Evolutionary conservation across 2,888 invertebrate species (phyloP).

Genomic region (Abscondita cerata): DNA sequence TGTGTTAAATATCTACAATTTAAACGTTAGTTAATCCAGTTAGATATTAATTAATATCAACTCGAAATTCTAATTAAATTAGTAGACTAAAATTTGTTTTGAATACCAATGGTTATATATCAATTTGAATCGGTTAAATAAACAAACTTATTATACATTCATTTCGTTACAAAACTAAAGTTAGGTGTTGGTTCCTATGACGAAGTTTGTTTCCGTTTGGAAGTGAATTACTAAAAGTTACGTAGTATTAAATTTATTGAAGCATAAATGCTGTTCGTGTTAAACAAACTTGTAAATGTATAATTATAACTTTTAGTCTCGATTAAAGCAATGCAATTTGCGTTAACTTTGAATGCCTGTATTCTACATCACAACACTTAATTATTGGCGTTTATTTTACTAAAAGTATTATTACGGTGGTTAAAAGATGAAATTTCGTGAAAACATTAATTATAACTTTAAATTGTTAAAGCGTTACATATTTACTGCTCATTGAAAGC

Average conservation of each 20-base stretch:
- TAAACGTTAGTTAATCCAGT: too few relatives aligned
- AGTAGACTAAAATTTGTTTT: too few relatives aligned
- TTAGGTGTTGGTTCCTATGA: constrained; percentile 13
- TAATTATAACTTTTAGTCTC: constrained; percentile 30
- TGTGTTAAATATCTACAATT: too few relatives aligned
- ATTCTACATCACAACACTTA: constrained; percentile 13
- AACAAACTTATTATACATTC: constrained; percentile 1
- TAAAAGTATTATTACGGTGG: constrained; percentile 4
- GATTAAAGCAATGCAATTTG: constrained; percentile 26
- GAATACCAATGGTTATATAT: background rate
- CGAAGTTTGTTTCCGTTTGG: constrained; percentile 20
- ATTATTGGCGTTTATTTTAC: constrained; percentile 8
- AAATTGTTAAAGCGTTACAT: constrained; percentile 10
- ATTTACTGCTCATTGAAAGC: too few relatives aligned
- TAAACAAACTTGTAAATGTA: constrained; percentile 29
- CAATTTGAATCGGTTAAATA: background rate
- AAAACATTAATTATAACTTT: constrained; percentile 11
- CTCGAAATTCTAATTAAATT: too few relatives aligned
- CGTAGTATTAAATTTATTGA: constrained; percentile 27
- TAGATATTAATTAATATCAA: too few relatives aligned
- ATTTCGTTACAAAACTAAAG: constrained; percentile 11
- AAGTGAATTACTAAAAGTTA: constrained; percentile 27
- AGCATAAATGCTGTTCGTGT: constrained; percentile 25
- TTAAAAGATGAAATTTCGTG: constrained; percentile 1
- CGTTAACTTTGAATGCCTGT: constrained; percentile 9